phyloP scores from a whole-genome alignment of 2,113 vertebrate genomes.

The Apaloderma vittatum region DNA sequence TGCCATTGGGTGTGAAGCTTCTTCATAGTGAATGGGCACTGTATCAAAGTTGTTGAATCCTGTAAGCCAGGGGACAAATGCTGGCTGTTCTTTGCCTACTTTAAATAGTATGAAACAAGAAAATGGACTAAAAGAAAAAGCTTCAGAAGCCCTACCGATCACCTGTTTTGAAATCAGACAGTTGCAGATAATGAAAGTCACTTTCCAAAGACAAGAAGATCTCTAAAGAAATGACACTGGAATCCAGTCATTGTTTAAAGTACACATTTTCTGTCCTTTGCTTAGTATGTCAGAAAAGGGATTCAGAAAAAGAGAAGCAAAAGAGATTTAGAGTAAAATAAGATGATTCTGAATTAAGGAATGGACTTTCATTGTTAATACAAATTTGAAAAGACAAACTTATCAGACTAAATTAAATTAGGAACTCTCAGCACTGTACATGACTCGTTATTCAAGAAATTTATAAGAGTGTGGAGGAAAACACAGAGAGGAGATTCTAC shows the following conservation, averaged over 20 bases:
- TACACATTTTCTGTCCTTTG: not conserved
- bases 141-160: not conserved
- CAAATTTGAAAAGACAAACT: not conserved
- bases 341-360: not conserved
- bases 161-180: not conserved
- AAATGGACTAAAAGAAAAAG: not conserved
- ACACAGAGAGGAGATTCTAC: slow-evolving; percentile 16
- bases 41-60: not conserved
- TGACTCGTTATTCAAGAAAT: not conserved
- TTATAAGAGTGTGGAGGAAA: not conserved
- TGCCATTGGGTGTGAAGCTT: not conserved
- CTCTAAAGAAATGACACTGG: not conserved
- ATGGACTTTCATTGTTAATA: not conserved
- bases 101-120: not conserved
- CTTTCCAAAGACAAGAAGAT: not conserved
- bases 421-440: not conserved
- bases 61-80: not conserved
- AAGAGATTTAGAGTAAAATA: not conserved
- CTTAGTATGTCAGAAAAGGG: not conserved
- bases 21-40: not conserved
- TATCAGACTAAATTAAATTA: not conserved
- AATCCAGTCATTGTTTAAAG: not conserved
- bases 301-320: not conserved
- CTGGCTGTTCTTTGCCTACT: not conserved
- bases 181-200: not conserved